Conservation (phyloP, 2,888 invertebrate species). For the Drosophila nigricruria region DNA sequence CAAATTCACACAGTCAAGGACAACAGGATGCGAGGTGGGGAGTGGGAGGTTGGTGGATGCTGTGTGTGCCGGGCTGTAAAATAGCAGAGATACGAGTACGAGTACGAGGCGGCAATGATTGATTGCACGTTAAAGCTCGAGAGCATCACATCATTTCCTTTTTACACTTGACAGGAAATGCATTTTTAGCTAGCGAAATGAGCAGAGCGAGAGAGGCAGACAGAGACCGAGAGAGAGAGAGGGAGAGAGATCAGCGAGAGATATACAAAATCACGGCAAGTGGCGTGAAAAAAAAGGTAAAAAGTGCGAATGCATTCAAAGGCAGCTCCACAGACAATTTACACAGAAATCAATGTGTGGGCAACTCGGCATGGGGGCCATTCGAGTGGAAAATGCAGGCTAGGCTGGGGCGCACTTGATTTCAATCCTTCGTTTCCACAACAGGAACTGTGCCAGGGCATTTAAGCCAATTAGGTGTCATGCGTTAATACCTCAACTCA, state of each 20-base stretch:
- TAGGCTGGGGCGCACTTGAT: constrained; percentile 31
- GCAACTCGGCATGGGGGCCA: constrained; percentile 33
- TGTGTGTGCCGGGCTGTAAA: constrained; percentile 44
- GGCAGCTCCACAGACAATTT: constrained; percentile 67
- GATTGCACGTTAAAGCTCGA: constrained; percentile 79
- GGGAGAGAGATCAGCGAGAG: constrained; percentile 8
- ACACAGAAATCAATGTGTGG: constrained; percentile 55
- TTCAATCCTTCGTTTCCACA: constrained; percentile 30
- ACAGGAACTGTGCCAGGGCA: constrained; percentile 57
- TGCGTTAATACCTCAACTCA: constrained; percentile 35
- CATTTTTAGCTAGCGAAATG: constrained; percentile 78
- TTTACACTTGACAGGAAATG: constrained; percentile 81
- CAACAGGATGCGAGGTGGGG: background rate
- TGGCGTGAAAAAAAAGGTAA: constrained; percentile 38
- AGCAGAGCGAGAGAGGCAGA: constrained; percentile 46
- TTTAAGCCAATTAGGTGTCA: constrained; percentile 51
- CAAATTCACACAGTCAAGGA: constrained; percentile 21
- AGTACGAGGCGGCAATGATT: constrained; percentile 71
- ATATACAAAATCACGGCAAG: constrained; percentile 56
- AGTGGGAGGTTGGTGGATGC: background rate
- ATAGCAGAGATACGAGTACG: constrained; percentile 40
- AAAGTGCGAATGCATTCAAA: constrained; percentile 42
- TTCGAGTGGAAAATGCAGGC: constrained; percentile 65
- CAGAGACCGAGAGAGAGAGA: background rate
- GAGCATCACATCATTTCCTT: constrained; percentile 80